A percentile compares a stretch with the other conserved stretches of the same genome.
These are phyloP conservation scores for Ctenodactylus gundi DNA, from an alignment of 2,113 vertebrate species.

Conservation along the genomic window DNA sequence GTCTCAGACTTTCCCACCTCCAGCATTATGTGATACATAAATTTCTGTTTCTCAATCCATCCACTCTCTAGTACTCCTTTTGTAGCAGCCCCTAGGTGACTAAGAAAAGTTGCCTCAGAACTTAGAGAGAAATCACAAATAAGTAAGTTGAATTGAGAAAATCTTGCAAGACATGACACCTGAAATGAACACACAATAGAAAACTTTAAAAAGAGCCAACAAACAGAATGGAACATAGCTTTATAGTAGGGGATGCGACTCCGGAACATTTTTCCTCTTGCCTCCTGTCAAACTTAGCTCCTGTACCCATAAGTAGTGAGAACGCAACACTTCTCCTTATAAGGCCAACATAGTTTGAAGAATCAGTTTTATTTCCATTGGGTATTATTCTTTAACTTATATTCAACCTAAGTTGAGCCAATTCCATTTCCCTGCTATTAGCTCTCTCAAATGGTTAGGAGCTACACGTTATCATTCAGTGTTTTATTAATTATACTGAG, in stretches of 20 bases:
- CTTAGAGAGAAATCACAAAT: background rate
- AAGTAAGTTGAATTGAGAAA: background rate
- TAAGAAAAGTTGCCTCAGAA: background rate
- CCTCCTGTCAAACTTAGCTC: background rate
- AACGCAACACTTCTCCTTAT: background rate
- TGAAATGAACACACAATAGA: background rate
- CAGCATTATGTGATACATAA: background rate
- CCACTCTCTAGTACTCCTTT: background rate
- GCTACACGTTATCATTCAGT: background rate
- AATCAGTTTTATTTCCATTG: background rate
- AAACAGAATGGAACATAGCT: background rate
- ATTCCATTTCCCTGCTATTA: background rate
- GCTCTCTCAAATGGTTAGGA: background rate
- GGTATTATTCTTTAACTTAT: background rate
- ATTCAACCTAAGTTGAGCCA: background rate
- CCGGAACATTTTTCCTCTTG: background rate
- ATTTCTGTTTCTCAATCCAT: background rate
- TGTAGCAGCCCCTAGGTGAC: background rate
- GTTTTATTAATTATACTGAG: conserved; percentile 11
- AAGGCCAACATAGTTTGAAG: background rate
- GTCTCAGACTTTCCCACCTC: background rate
- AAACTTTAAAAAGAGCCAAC: background rate
- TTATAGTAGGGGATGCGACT: background rate
- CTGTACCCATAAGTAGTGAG: background rate
- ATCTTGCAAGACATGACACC: background rate